Conservation (phyloP, 92 coral and sea anemone species). For the Siderastrea radians region DNA sequence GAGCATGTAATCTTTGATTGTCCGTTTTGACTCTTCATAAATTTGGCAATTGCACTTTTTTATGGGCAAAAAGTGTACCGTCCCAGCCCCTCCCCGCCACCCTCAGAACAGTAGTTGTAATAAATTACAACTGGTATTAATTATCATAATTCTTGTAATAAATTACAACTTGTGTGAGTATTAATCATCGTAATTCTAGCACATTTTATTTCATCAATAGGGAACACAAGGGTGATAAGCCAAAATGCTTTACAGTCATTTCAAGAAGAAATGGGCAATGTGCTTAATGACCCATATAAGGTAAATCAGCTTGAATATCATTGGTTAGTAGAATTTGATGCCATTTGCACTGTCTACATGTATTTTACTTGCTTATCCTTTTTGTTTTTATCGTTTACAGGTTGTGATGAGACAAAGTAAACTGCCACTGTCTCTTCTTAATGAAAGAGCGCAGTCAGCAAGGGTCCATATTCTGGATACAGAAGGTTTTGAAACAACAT, state of each 20-base stretch:
- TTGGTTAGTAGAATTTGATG: background rate
- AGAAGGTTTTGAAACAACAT: conserved; percentile 90
- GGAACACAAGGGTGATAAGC: conserved; percentile 93
- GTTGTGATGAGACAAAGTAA: conserved; percentile 94
- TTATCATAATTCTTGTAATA: too few species aligned
- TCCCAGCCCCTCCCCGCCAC: too few species aligned
- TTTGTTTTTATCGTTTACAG: conserved; percentile 41
- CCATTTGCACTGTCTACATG: too few species aligned
- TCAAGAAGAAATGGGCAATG: conserved; percentile 97
- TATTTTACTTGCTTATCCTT: too few species aligned
- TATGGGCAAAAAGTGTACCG: too few species aligned
- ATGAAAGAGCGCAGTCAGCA: conserved; percentile 93
- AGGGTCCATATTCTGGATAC: conserved; percentile 96
- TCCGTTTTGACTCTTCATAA: too few species aligned
- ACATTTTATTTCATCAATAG: conserved; percentile 27
- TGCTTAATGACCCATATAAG: conserved; percentile 95
- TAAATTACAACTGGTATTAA: too few species aligned
- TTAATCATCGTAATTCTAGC: background rate
- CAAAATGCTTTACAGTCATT: conserved; percentile 96
- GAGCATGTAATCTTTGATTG: too few species aligned
- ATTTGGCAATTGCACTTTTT: too few species aligned
- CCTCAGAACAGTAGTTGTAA: too few species aligned
- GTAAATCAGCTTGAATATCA: conserved; percentile 36
- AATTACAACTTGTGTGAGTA: too few species aligned
- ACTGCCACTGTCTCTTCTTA: conserved; percentile 89